Evolutionary conservation across 2,797 vertebrate genomes (phyloP).

Genomic region (Eidolon dupreanum): DNA sequence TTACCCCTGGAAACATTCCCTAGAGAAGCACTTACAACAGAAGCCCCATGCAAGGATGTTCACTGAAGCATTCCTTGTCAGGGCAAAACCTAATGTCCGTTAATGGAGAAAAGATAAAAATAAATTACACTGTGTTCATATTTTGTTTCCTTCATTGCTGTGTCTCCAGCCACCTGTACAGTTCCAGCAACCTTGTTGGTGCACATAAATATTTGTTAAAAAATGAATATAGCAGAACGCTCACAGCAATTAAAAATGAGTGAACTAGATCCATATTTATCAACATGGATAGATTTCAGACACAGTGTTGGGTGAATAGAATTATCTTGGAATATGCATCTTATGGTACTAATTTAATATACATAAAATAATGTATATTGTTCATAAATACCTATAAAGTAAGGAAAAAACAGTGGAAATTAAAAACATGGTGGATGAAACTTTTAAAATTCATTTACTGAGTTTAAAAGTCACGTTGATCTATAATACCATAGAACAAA

Average conservation of each 20-base stretch:
- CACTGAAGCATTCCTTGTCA: neutral
- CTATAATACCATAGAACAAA: neutral
- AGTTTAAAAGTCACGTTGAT: slow-evolving; percentile 46
- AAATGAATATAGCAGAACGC: neutral
- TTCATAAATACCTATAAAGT: neutral
- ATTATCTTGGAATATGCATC: neutral
- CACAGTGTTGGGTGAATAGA: neutral
- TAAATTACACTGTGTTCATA: neutral
- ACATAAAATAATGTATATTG: neutral
- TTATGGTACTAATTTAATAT: neutral
- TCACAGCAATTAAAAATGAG: neutral
- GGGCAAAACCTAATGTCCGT: neutral
- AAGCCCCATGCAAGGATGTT: neutral
- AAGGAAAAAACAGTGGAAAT: neutral
- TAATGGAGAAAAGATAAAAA: slow-evolving; percentile 17
- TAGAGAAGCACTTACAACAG: neutral
- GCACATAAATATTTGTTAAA: slow-evolving; percentile 28
- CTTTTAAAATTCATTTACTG: neutral
- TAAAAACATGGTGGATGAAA: neutral
- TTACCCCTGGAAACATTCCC: slow-evolving; percentile 21
- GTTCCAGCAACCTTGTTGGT: neutral
- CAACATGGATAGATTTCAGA: slow-evolving; percentile 19
- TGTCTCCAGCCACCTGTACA: neutral
- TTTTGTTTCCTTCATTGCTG: neutral
- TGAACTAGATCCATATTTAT: neutral